phyloP scores from a whole-genome alignment of 2,113 vertebrate species.

The Macaca fascicularis region DNA sequence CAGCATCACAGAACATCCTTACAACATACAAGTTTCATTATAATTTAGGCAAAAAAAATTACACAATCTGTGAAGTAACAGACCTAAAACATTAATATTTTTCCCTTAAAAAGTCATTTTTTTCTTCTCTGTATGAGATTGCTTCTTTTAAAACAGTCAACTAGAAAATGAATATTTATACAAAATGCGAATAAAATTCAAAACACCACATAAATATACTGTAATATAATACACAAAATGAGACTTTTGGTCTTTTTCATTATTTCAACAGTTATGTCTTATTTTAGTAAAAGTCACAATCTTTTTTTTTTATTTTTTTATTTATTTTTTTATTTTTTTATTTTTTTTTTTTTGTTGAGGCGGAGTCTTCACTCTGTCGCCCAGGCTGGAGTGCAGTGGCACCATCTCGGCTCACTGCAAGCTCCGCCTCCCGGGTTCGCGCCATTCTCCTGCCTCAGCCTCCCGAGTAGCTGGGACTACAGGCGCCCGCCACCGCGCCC shows the following conservation, averaged over 20 bases:
- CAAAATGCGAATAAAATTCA: slow-evolving; percentile 49
- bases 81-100: not conserved
- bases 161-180: slow-evolving; percentile 31
- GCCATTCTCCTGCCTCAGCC: no score
- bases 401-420: no score
- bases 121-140: not conserved
- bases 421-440: no score
- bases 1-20: not conserved
- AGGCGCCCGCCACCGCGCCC: no score
- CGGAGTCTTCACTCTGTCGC: no score
- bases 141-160: not conserved
- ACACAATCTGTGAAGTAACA: not conserved
- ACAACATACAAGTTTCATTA: not conserved
- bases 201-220: not conserved
- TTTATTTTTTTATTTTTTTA: no score
- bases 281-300: slow-evolving; percentile 24
- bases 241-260: not conserved
- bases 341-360: no score
- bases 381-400: no score
- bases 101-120: slow-evolving; percentile 13
- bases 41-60: not conserved
- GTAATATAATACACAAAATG: not conserved
- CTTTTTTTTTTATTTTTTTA: not conserved
- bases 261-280: not conserved
- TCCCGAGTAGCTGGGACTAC: no score